Evolutionary conservation across 2,888 invertebrate species (phyloP).

Genomic region (Euclidia mi): DNA sequence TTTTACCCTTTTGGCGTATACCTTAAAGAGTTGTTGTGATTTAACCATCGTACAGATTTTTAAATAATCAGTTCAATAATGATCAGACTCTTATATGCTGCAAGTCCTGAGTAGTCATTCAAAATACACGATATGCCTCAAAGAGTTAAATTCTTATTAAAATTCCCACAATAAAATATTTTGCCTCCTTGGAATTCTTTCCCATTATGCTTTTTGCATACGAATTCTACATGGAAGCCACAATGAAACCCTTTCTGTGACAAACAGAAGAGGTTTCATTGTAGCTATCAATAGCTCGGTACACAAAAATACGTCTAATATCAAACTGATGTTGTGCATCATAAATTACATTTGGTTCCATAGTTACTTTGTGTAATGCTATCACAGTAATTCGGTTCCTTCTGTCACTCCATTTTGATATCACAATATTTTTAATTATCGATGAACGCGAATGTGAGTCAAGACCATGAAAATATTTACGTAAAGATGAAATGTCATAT

Average conservation of each 20-base stretch:
- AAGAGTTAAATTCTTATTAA: slow-evolving; percentile 35
- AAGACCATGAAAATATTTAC: too few species aligned
- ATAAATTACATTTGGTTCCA: too few species aligned
- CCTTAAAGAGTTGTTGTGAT: slow-evolving; percentile 7
- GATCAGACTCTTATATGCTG: slow-evolving; percentile 24
- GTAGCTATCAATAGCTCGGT: background rate
- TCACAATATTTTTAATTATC: too few species aligned
- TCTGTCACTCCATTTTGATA: too few species aligned
- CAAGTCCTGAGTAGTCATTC: slow-evolving; percentile 22
- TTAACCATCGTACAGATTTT: slow-evolving; percentile 15
- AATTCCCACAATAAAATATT: slow-evolving; percentile 26
- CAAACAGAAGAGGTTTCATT: background rate
- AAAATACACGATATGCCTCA: slow-evolving; percentile 26
- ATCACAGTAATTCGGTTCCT: too few species aligned
- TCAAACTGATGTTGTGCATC: too few species aligned
- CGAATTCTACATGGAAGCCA: background rate
- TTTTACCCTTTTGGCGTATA: background rate
- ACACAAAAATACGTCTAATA: too few species aligned
- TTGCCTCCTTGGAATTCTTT: too few species aligned
- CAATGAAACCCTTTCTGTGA: background rate
- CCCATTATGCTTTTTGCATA: background rate
- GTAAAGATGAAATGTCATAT: too few species aligned
- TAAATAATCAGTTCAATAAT: slow-evolving; percentile 9
- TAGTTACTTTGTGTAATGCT: too few species aligned
- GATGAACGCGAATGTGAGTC: too few species aligned